Conservation (phyloP, 1,140 invertebrate species). For the Hylaeus volcanicus region DNA sequence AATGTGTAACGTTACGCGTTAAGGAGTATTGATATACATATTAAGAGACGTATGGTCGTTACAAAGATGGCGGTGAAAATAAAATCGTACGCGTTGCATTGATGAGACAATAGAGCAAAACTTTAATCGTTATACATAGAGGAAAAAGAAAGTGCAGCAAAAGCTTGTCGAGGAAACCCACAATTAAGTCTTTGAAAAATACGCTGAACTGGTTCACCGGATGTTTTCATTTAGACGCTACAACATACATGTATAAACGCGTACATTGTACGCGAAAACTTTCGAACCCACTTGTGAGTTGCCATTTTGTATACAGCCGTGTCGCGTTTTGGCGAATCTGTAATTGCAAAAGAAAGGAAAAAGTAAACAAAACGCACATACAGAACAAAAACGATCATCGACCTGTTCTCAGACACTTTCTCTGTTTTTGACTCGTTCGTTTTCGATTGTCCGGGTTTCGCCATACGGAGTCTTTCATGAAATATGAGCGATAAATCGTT, state of each 20-base stretch:
- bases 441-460: constrained; percentile 1
- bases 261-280: background rate
- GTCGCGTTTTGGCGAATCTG: background rate
- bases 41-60: constrained; percentile 33
- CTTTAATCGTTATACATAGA: constrained; percentile 58
- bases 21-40: constrained; percentile 52
- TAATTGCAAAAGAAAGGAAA: background rate
- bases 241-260: background rate
- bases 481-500: background rate
- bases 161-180: constrained; percentile 11
- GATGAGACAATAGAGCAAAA: constrained; percentile 74
- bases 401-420: constrained; percentile 4
- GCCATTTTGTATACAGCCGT: constrained; percentile 31
- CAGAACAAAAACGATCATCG: background rate
- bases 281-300: constrained; percentile 9
- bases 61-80: background rate
- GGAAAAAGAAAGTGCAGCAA: constrained; percentile 17
- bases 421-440: background rate
- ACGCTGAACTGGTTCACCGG: constrained; percentile 3
- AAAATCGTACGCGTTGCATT: constrained; percentile 68
- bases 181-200: background rate
- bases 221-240: constrained; percentile 9
- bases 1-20: constrained; percentile 31
- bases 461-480: background rate
- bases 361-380: background rate